Percentiles rank a stretch among this genome's conserved stretches.
These are phyloP conservation scores for Cyclopterus lumpus DNA, from an alignment of 2,797 vertebrate genomes.

Conservation along the genomic window DNA sequence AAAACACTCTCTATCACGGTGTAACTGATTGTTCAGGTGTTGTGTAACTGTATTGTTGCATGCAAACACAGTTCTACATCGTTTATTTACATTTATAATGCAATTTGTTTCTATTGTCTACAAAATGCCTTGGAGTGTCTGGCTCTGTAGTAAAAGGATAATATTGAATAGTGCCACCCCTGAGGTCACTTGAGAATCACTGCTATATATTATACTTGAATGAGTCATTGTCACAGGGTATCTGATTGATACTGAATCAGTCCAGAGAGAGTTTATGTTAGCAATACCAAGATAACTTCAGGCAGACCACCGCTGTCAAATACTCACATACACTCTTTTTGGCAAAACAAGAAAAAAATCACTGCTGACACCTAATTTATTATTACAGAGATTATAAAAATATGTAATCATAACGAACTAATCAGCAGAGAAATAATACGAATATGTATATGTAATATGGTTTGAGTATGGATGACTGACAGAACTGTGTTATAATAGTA, in stretches of 20 bases:
- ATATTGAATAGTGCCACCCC: neutral
- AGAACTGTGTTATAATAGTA: neutral
- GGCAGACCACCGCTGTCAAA: neutral
- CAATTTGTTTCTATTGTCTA: neutral
- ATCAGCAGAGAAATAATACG: neutral
- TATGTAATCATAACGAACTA: neutral
- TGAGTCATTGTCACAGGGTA: neutral
- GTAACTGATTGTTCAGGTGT: too few relatives aligned
- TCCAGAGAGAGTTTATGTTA: neutral
- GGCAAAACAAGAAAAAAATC: neutral
- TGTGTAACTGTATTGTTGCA: neutral
- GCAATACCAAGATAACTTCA: neutral
- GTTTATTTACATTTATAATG: neutral
- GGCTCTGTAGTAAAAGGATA: neutral
- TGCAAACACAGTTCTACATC: neutral
- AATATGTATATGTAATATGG: neutral
- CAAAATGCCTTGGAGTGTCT: neutral
- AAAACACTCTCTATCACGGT: neutral
- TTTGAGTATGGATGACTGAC: neutral
- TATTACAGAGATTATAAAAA: neutral
- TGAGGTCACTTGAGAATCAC: too few relatives aligned
- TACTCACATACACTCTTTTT: neutral
- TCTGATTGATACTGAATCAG: neutral
- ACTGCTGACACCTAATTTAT: neutral
- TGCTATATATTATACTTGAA: neutral